These are phyloP conservation scores for Platysteira castanea DNA, from an alignment of 2,113 vertebrate genomes.

Conservation along the genomic window DNA sequence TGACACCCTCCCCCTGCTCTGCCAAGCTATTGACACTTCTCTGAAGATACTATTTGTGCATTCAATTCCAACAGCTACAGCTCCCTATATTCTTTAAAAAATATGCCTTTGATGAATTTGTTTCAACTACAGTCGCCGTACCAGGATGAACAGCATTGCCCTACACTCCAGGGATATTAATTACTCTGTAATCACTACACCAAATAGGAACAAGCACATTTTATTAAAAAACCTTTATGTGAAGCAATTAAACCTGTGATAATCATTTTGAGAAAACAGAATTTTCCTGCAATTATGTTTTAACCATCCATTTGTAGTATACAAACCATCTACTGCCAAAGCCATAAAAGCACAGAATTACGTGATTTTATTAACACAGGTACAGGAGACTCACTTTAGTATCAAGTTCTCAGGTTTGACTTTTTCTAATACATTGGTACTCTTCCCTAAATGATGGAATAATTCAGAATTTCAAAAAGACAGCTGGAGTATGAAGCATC, in stretches of 20 bases:
- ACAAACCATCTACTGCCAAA: not conserved
- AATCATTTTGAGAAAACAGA: not conserved
- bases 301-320: not conserved
- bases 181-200: not conserved
- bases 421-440: not conserved
- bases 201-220: not conserved
- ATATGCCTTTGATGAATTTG: not conserved
- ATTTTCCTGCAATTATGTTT: not conserved
- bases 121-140: rapidly evolving
- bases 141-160: not conserved
- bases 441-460: not conserved
- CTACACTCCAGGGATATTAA: not conserved
- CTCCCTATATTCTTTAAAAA: not conserved
- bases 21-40: not conserved
- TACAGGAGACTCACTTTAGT: not conserved
- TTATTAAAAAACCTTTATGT: not conserved
- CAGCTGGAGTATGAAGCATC: not conserved
- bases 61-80: not conserved
- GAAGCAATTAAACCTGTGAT: not conserved
- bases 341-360: not conserved
- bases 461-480: not conserved
- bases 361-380: not conserved
- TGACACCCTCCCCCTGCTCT: not conserved
- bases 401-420: not conserved
- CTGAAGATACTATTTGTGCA: not conserved